Percentiles rank a stretch among this genome's conserved stretches.
These are phyloP conservation scores for Arothron firmamentum DNA, from an alignment of 2,113 vertebrate species.

Conservation along the genomic window DNA sequence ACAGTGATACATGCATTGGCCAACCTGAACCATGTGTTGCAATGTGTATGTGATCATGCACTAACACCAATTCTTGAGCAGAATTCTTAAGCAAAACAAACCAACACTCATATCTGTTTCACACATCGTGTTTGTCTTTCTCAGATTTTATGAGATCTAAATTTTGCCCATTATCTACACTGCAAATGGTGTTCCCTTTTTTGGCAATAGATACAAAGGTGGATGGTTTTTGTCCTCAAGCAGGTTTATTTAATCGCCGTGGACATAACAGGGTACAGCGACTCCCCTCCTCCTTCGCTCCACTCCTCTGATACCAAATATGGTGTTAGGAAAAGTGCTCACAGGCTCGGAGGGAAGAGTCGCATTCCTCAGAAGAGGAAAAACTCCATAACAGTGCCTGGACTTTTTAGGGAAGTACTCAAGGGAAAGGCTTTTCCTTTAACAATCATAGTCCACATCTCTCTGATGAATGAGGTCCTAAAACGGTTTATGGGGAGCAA, in stretches of 20 bases:
- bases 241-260: slow-evolving; percentile 67
- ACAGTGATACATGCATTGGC: neutral
- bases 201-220: slow-evolving; percentile 49
- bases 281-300: slow-evolving; percentile 65
- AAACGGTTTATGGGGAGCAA: neutral
- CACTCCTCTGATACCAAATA: slow-evolving; percentile 77
- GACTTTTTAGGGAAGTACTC: slow-evolving; percentile 25
- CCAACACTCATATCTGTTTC: slow-evolving; percentile 1
- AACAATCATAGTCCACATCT: slow-evolving; percentile 15
- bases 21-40: slow-evolving; percentile 40
- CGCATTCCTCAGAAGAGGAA: slow-evolving; percentile 75
- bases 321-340: slow-evolving; percentile 73
- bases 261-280: slow-evolving; percentile 65
- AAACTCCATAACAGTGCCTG: slow-evolving; percentile 51
- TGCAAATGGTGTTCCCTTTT: slow-evolving; percentile 55
- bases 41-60: slow-evolving; percentile 33
- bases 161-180: slow-evolving; percentile 46
- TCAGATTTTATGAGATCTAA: slow-evolving; percentile 21
- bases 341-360: slow-evolving; percentile 64
- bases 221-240: slow-evolving; percentile 40
- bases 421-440: slow-evolving; percentile 12
- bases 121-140: neutral
- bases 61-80: slow-evolving; percentile 4
- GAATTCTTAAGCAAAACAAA: too few relatives aligned
- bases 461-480: neutral